Evolutionary conservation across 1,140 invertebrate species (phyloP).

Genomic region (Zaprionus inermis): DNA sequence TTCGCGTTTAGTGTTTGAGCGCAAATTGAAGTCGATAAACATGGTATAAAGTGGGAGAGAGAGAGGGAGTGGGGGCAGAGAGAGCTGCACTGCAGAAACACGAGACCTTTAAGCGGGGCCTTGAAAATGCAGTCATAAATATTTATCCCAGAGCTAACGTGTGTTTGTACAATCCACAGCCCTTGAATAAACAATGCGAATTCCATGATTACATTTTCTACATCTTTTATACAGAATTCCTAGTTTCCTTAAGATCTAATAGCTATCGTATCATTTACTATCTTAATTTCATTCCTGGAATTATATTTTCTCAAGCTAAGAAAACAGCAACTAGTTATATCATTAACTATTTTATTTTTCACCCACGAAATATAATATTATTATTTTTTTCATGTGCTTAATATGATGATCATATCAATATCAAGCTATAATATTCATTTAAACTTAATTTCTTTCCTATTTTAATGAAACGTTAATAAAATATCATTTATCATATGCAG

Average conservation of each 20-base stretch:
- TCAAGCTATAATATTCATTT: too few relatives aligned
- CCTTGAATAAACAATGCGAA: background rate
- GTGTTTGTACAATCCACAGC: background rate
- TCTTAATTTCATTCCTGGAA: background rate
- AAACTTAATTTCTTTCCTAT: too few relatives aligned
- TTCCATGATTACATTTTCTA: too few relatives aligned
- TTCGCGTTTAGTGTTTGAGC: conserved; percentile 60
- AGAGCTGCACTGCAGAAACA: background rate
- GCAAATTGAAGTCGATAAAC: conserved; percentile 77
- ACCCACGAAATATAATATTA: too few relatives aligned
- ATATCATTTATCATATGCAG: too few relatives aligned
- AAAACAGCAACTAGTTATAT: background rate
- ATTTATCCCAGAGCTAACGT: background rate
- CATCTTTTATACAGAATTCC: background rate
- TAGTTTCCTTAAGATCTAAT: background rate
- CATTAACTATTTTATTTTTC: background rate
- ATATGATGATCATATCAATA: too few relatives aligned
- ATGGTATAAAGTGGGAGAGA: conserved; percentile 31
- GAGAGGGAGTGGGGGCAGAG: conserved; percentile 16
- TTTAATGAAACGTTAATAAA: too few relatives aligned
- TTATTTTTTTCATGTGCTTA: too few relatives aligned
- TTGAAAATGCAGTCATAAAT: background rate
- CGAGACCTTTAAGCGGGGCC: conserved; percentile 7
- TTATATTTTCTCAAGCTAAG: background rate
- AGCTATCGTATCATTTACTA: background rate